Evolutionary conservation across 2,113 vertebrate species (phyloP).

Genomic region (Myrmecophaga tridactyla): DNA sequence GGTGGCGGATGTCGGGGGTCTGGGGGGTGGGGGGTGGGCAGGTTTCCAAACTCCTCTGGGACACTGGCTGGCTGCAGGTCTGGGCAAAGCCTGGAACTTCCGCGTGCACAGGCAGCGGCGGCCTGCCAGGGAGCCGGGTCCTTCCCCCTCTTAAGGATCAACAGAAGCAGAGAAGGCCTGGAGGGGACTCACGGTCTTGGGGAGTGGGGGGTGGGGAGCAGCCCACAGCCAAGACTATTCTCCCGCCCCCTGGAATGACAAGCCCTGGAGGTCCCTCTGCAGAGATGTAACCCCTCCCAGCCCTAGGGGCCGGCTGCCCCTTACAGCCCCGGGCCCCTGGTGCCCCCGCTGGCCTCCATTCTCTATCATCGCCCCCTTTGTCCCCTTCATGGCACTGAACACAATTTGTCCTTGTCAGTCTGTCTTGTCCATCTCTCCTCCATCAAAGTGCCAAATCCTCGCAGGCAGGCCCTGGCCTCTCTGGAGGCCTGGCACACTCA

Average conservation of each 20-base stretch:
- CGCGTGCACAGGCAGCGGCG: too few species aligned
- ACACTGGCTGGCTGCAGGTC: not conserved
- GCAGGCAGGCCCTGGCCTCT: too few species aligned
- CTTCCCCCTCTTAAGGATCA: not conserved
- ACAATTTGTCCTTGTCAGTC: not conserved
- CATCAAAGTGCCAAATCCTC: not conserved
- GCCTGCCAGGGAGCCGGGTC: not conserved
- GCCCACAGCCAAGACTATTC: not conserved
- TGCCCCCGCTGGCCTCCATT: not conserved
- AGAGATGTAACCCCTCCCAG: not conserved
- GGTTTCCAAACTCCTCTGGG: not conserved
- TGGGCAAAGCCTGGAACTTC: too few species aligned
- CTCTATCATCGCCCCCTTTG: not conserved
- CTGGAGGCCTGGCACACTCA: not conserved
- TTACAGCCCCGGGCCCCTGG: rapidly evolving
- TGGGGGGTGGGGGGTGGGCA: too few species aligned
- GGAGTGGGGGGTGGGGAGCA: too few species aligned
- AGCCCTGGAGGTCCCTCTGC: not conserved
- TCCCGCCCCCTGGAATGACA: not conserved
- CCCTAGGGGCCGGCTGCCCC: not conserved
- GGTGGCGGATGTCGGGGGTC: rapidly evolving
- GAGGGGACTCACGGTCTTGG: not conserved
- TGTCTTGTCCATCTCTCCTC: not conserved
- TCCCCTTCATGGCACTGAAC: not conserved
- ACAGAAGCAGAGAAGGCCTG: not conserved